These are phyloP conservation scores for Elmis aenea DNA, from an alignment of 2,888 invertebrate species.

Conservation along the genomic window DNA sequence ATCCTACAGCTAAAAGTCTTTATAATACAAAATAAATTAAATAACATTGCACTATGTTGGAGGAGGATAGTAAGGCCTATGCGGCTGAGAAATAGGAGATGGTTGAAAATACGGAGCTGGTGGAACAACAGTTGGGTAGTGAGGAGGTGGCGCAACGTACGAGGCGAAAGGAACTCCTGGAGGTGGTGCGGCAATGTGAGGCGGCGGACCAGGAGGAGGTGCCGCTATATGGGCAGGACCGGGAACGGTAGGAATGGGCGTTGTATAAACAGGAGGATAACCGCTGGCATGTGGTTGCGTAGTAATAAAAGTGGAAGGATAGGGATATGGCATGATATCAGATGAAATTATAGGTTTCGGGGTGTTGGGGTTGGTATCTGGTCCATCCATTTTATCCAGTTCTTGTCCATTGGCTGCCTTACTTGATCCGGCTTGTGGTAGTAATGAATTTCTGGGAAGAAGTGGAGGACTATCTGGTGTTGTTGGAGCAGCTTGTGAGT, in stretches of 20 bases:
- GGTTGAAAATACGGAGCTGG: conserved; percentile 46
- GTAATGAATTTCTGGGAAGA: conserved; percentile 37
- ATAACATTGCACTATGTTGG: too few species aligned
- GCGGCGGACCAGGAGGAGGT: conserved; percentile 49
- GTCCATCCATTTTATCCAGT: conserved; percentile 37
- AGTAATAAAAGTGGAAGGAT: conserved; percentile 36
- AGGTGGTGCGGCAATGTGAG: conserved; percentile 39
- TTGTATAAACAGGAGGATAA: conserved; percentile 42
- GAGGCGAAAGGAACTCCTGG: conserved; percentile 36
- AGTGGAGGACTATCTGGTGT: conserved; percentile 67
- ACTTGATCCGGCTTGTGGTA: conserved; percentile 21
- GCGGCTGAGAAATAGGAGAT: conserved; percentile 36
- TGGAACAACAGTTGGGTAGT: conserved; percentile 45
- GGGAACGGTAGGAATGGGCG: conserved; percentile 29
- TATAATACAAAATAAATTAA: too few species aligned
- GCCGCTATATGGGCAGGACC: conserved; percentile 39
- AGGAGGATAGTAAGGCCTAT: conserved; percentile 47
- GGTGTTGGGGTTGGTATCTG: conserved; percentile 26
- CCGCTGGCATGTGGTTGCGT: conserved; percentile 42
- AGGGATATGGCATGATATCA: conserved; percentile 38
- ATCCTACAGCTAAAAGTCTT: too few species aligned
- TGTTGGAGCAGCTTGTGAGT: conserved; percentile 64
- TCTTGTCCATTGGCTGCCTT: conserved; percentile 55
- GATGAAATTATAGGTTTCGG: conserved; percentile 34
- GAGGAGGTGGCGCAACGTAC: conserved; percentile 40